Base-by-base conservation (phyloP, 2,888 invertebrate genomes). In the Cyaniris semiargus region DNA sequence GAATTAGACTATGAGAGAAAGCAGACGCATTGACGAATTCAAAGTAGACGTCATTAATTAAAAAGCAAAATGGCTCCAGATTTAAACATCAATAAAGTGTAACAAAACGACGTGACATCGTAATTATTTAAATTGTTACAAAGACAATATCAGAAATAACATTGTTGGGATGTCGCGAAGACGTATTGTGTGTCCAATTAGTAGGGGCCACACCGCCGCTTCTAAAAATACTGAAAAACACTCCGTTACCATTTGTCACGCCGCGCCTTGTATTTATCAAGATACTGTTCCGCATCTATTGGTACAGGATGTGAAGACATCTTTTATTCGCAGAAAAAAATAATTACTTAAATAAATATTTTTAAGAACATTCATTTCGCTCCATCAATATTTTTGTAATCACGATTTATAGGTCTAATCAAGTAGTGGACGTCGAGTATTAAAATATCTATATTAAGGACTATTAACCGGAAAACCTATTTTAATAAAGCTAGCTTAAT, bases 171-270 rank as follows among this genome's bases (percentile, higher is more conserved):
- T 80, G 80, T 82, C 83, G 82, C 84, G 88, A 88, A 89, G 89
- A 88, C 85, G 87, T 89, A 91, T 90, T 90, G 89, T 91, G 87
- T 87, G 89, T 89, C 93, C 92, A 93, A 93, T 93, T 93, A 93
- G 93, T 89, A 85, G 84, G 81, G 86, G 84, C 85, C 86, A 85
- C 87, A 85, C 86, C 80, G 83, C 81, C 81, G 85, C 84, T 84
- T 89, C 92, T 92, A 93, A 92, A 93, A 92, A 93, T 93, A 93
- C 87, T 86, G 90, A 91, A 92, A 93, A 92, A 92, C 92, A 92
- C 89, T 89, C 91, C 87, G 90, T 90, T 88, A 89, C 92, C 91
- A 93, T 94, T 94, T 93, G 93, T 93, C 93, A 94, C 89, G 86
- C 89, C 84, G 88, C 89, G 88, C 91, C 87, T 86, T 88, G 92